A percentile compares a stretch with the other conserved stretches of the same genome.
These are phyloP conservation scores for Eonycteris spelaea DNA, from an alignment of 2,113 vertebrate species.

Conservation along the genomic window DNA sequence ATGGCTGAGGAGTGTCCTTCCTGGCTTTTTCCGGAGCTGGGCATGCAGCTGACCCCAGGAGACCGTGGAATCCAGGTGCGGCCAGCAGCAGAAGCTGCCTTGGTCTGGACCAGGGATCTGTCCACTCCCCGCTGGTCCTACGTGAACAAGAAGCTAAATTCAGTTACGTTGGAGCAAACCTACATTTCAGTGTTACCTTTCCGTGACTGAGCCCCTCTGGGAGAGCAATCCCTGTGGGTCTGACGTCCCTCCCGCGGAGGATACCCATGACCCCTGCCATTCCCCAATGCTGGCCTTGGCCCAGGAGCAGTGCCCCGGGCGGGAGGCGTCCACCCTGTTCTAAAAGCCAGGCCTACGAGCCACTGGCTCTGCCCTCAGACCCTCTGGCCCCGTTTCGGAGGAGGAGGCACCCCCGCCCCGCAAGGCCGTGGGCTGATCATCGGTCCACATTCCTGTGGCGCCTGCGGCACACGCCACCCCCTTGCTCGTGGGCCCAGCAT, in stretches of 20 bases:
- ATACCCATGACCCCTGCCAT: rapidly evolving
- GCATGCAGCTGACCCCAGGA: too few species aligned
- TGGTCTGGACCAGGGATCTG: not conserved
- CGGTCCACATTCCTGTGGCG: not conserved
- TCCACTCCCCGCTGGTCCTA: rapidly evolving
- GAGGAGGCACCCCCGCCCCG: not conserved
- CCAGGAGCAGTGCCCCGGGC: not conserved
- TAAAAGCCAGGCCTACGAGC: not conserved
- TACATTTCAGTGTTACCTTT: too few species aligned
- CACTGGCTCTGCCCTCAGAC: not conserved
- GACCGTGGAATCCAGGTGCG: too few species aligned
- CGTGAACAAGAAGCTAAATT: rapidly evolving
- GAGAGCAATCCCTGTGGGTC: too few species aligned
- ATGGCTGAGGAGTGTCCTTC: too few species aligned
- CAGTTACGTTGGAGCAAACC: too few species aligned
- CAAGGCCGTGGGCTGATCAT: not conserved
- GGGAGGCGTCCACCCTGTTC: not conserved
- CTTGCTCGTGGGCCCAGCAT: not conserved
- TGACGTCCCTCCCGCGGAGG: rapidly evolving
- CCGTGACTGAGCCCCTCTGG: rapidly evolving
- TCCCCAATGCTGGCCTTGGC: too few species aligned
- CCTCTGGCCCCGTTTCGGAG: not conserved
- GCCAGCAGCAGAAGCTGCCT: not conserved
- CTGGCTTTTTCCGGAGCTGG: not conserved
- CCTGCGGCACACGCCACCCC: too few species aligned